Percentiles rank a stretch among this genome's conserved stretches.
These are phyloP conservation scores for Ancistrus triradiatus DNA, from an alignment of 2,113 vertebrate genomes.

Conservation along the genomic window DNA sequence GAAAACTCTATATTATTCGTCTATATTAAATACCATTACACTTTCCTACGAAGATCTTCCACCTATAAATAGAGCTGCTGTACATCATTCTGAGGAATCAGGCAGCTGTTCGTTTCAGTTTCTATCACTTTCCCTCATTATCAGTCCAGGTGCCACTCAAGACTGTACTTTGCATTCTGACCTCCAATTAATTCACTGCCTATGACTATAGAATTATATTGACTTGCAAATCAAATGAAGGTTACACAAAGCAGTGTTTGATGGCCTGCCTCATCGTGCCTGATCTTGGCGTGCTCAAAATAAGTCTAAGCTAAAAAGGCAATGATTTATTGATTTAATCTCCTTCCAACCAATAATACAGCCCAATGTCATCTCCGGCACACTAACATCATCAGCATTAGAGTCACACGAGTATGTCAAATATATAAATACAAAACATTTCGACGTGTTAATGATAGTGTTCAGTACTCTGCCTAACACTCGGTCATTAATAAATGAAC, in stretches of 20 bases:
- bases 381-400: neutral
- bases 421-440: too few species aligned
- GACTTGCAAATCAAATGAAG: neutral
- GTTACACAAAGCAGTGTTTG: neutral
- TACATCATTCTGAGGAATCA: too few species aligned
- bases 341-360: neutral
- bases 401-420: too few species aligned
- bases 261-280: neutral
- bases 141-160: too few species aligned
- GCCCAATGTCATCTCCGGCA: neutral
- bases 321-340: neutral
- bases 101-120: too few species aligned
- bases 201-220: neutral
- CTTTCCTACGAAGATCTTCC: too few species aligned
- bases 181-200: neutral
- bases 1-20: too few species aligned
- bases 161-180: neutral
- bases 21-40: too few species aligned
- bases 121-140: too few species aligned
- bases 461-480: neutral
- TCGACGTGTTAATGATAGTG: neutral
- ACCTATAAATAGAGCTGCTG: too few species aligned
- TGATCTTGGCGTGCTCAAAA: neutral
- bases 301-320: neutral
- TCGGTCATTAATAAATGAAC: neutral